phyloP scores from a whole-genome alignment of 2,888 invertebrate species.

The Flexamia atlantica region DNA sequence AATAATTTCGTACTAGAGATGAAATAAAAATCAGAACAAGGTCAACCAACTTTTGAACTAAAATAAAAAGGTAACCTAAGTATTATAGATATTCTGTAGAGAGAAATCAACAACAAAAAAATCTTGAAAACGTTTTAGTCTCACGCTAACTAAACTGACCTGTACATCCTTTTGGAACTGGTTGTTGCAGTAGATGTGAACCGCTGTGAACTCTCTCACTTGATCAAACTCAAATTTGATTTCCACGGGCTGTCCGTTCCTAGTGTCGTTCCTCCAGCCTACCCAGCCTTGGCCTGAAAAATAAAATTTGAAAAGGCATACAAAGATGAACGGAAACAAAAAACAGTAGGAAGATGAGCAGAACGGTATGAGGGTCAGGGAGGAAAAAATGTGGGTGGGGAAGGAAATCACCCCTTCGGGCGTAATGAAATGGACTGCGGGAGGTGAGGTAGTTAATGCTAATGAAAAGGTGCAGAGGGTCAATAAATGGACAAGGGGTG shows the following conservation, averaged over 20 bases:
- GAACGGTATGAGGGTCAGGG: neutral
- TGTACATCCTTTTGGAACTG: slow-evolving; percentile 90
- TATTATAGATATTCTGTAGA: too few relatives aligned
- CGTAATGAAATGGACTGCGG: slow-evolving; percentile 42
- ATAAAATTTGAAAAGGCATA: neutral
- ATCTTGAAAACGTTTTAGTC: too few relatives aligned
- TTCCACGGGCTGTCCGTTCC: slow-evolving; percentile 80
- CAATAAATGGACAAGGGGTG: slow-evolving; percentile 51
- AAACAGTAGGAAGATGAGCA: too few relatives aligned
- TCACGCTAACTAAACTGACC: too few relatives aligned
- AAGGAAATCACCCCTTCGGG: slow-evolving; percentile 42
- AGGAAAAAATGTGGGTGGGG: neutral
- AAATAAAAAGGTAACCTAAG: too few relatives aligned
- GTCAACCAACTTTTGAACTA: too few relatives aligned
- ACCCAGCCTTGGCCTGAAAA: slow-evolving; percentile 89
- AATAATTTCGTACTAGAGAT: too few relatives aligned
- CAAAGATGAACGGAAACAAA: too few relatives aligned
- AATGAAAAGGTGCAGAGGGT: slow-evolving; percentile 58
- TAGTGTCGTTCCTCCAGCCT: slow-evolving; percentile 91
- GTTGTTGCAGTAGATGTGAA: slow-evolving; percentile 91
- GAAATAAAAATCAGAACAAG: too few relatives aligned
- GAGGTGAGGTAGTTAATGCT: slow-evolving; percentile 41
- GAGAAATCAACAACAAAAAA: too few relatives aligned
- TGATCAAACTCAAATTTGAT: slow-evolving; percentile 90
- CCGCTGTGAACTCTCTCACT: slow-evolving; percentile 90